Evolutionary conservation across 2,797 vertebrate genomes (phyloP).

Genomic region (Picus viridis): DNA sequence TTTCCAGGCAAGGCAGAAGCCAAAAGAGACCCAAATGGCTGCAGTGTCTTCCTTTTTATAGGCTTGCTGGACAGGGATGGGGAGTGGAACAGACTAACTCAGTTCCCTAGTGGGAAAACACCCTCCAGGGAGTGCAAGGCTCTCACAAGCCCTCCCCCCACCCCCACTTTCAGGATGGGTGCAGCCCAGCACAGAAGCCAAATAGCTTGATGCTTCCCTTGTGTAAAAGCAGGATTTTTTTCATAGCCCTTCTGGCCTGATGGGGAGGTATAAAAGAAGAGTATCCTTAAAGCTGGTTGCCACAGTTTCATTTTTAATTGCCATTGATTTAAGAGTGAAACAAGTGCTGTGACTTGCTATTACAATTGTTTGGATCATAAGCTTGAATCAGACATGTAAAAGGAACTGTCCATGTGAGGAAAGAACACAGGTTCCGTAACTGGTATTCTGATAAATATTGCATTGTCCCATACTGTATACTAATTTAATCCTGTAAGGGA

Average conservation of each 20-base stretch:
- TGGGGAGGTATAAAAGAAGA: background rate
- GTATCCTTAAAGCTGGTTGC: background rate
- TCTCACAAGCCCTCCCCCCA: too few relatives aligned
- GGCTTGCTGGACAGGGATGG: too few relatives aligned
- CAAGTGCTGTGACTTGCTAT: background rate
- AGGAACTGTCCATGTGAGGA: background rate
- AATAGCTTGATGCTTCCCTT: background rate
- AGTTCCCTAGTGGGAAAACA: too few relatives aligned
- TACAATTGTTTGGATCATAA: background rate
- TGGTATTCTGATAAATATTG: background rate
- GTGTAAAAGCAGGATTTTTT: background rate
- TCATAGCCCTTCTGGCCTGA: background rate
- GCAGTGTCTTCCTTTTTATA: too few relatives aligned
- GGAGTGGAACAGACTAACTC: too few relatives aligned
- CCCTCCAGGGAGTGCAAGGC: background rate
- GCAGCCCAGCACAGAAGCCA: too few relatives aligned
- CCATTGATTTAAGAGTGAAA: background rate
- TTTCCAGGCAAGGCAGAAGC: too few relatives aligned
- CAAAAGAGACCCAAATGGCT: too few relatives aligned
- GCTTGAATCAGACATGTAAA: background rate
- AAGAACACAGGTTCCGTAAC: background rate
- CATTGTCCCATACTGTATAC: background rate
- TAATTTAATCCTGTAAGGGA: background rate
- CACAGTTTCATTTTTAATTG: background rate
- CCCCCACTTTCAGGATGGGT: too few relatives aligned